These are phyloP conservation scores for Oligia latruncula DNA, from an alignment of 2,888 invertebrate species.

Conservation along the genomic window DNA sequence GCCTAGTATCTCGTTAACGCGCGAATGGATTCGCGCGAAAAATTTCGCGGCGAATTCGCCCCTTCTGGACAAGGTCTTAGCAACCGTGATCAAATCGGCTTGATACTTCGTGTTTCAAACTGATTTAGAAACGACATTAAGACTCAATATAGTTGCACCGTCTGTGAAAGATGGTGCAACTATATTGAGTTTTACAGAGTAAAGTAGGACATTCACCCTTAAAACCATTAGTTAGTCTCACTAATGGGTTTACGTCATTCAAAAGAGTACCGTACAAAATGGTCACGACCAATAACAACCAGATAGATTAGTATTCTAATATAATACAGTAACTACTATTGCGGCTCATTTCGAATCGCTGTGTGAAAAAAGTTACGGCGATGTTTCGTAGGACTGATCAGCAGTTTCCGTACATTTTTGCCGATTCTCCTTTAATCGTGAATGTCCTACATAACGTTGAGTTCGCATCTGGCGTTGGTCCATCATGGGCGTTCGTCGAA, in stretches of 20 bases:
- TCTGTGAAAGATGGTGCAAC: background rate
- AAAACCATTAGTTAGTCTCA: background rate
- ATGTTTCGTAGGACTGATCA: no score
- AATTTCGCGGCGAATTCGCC: no score
- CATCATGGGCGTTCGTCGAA: background rate
- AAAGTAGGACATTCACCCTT: background rate
- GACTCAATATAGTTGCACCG: no score
- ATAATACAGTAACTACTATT: no score
- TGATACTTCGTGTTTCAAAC: conserved; percentile 24
- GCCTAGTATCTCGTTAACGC: no score
- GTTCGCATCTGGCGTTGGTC: background rate
- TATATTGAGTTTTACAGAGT: background rate
- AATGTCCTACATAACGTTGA: background rate
- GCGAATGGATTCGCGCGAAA: no score
- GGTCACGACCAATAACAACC: background rate
- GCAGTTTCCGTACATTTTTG: no score
- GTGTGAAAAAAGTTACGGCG: no score
- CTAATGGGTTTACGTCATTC: background rate
- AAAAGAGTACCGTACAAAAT: background rate
- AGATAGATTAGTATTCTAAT: background rate
- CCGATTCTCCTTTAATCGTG: background rate
- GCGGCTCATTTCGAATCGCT: no score
- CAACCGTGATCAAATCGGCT: conserved; percentile 13
- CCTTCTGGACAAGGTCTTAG: no score
- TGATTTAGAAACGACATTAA: background rate